Evolutionary conservation across 2,113 vertebrate species (phyloP), one percentile per base, ranked within the genome.

Genomic region (Tachuris rubrigastra): DNA sequence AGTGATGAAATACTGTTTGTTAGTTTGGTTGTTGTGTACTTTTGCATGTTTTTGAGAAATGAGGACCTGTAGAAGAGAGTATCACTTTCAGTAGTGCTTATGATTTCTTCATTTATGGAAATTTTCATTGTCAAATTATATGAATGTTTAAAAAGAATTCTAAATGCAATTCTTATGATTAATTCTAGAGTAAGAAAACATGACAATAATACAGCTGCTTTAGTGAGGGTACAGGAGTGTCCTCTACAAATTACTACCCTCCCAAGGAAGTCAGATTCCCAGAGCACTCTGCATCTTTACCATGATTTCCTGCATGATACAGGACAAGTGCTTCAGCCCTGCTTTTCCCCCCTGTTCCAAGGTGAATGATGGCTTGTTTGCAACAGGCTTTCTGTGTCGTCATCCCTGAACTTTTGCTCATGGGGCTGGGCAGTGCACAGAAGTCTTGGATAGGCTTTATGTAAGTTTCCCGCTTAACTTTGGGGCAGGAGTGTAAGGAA

Each of bases 1-100:
- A 98, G 95, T 98, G 98, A 98, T 99, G 98, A 99, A 98, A 98
- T 97, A 98, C 98, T 98, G 97, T 99, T 98, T 98, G 97, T 98
- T 98, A 98, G 97, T 97, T 97, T 95, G 71, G 93, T 89, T 97
- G 86, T 97, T 96, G 56, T 91, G 85, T 83, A 90, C 87, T 95
- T 98, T 93, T 96, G 74, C 88, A 65, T 83, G 86, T 96, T 97
- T 96, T 91, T 97, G 88, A 88, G 90, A 81, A 96, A 87, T 83
- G 75, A 96, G 68, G 92, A 94, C 52, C 60, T 7, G 10, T 92
- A 41, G 74, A 84, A 97, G 80, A 94, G 46, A 56, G 42, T 31
- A 53, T 94, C 74, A 41, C 73, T 90, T 71, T 85, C 94, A 93
- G 86, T 91, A 68, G 37, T 75, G 47, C 35, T 90, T 93, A 63